Evolutionary conservation across 2,113 vertebrate species (phyloP), one percentile per base, ranked within the genome.

Genomic region (Antigone vipio): DNA sequence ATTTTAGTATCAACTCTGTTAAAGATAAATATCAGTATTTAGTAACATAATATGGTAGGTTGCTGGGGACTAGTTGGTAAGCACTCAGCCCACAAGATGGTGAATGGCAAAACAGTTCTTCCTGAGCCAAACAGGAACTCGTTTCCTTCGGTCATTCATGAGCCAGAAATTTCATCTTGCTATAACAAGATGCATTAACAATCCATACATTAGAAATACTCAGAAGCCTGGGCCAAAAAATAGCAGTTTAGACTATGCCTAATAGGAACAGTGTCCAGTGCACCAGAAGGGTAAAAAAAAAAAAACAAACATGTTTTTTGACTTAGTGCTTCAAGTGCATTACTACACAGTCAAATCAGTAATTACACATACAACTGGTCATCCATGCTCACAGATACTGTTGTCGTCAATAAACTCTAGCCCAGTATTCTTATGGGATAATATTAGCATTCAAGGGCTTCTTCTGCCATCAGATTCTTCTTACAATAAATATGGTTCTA

Each of bases 301-400:
- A 35, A 38, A 38, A 38, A 38, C n/a, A 38, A 0, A 0, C 5
- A 5, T 4, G 3, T 34, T 82, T 80, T 91, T 53, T 53, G 1
- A 53, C 32, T 74, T 59, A 23, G 9, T 40, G 6, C 27, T 91
- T 82, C 35, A 79, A 60, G 22, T 50, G 16, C 32, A 30, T 59
- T 40, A 21, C 9, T 73, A 49, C 30, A 53, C 18, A 50, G 53
- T 50, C 35, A 92, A 60, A 78, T 55, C 27, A 58, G 42, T 60
- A 80, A 77, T 59, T 77, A 21, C 50, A 73, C 27, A 9, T 49
- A 35, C 18, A 59, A 30, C 3, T 40, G 42, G 21, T 67, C 45
- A 58, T 49, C 40, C 76, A 60, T 0, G 2, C 47, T 71, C 45
- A 74, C 29, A 66, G 34, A 26, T 38, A 49, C 11, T 34, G 19